These are phyloP conservation scores for Crossaster papposus DNA, from an alignment of 53 echinoderm and acorn worm genomes.

Conservation along the genomic window DNA sequence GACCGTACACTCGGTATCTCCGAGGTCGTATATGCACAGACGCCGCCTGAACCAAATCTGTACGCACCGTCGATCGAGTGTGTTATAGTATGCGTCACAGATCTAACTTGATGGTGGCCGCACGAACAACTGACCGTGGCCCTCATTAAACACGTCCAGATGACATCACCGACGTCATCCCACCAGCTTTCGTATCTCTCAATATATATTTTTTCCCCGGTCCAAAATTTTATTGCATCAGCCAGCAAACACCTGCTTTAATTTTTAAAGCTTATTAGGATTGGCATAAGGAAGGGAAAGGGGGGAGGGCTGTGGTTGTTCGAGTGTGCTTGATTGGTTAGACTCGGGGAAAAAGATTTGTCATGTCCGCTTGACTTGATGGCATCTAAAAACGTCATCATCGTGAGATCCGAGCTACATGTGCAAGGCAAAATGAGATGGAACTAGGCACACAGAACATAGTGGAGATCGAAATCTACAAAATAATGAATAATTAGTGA, in stretches of 20 bases:
- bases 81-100: conserved; percentile 1
- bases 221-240: conserved; percentile 11
- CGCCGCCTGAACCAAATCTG: background rate
- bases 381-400: background rate
- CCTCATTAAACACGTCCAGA: conserved; percentile 28
- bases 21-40: background rate
- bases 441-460: no score
- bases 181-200: background rate
- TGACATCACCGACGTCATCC: conserved; percentile 28
- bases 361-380: conserved; percentile 30
- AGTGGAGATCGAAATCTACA: no score
- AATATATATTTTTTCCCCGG: background rate
- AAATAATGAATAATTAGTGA: no score
- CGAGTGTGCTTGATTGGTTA: background rate
- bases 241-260: conserved; percentile 9
- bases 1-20: background rate
- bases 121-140: conserved; percentile 7
- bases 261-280: conserved; percentile 6
- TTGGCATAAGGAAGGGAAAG: background rate
- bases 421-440: no score
- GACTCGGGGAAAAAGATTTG: conserved; percentile 22
- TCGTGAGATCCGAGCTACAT: background rate
- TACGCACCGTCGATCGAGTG: background rate
- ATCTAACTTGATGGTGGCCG: background rate
- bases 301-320: background rate